A percentile compares a stretch with the other conserved stretches of the same genome.
phyloP scores from a whole-genome alignment of 2,113 vertebrate species.

The Syrrhaptes paradoxus region DNA sequence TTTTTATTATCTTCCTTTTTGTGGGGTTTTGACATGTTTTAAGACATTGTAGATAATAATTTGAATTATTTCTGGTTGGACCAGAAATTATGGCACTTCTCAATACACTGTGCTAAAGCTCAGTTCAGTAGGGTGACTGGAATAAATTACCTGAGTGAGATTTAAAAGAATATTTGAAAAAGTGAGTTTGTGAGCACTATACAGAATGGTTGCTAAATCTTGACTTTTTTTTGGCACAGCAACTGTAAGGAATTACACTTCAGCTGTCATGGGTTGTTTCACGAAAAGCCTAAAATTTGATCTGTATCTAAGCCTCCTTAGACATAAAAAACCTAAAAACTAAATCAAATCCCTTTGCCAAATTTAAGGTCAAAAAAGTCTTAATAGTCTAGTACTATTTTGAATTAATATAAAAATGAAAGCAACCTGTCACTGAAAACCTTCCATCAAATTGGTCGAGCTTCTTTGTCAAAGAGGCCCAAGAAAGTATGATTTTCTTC shows the following conservation, averaged over 20 bases:
- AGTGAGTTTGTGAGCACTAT: not conserved
- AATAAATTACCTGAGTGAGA: not conserved
- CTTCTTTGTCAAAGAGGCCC: not conserved
- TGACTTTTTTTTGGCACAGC: not conserved
- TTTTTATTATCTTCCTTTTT: not conserved
- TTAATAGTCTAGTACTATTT: not conserved
- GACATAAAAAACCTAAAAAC: not conserved
- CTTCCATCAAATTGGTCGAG: not conserved
- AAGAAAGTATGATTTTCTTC: not conserved
- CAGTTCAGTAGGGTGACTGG: not conserved
- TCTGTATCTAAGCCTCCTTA: not conserved
- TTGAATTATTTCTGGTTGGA: not conserved
- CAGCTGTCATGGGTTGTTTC: not conserved
- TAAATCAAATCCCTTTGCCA: not conserved
- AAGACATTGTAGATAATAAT: not conserved
- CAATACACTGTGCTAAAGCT: not conserved
- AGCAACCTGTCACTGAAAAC: not conserved
- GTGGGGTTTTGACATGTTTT: not conserved
- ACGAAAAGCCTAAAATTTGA: not conserved
- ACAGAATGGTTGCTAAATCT: not conserved
- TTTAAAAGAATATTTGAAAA: not conserved
- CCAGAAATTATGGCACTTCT: not conserved
- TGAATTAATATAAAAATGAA: not conserved
- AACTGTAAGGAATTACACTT: not conserved
- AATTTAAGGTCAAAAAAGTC: not conserved